A percentile compares a stretch with the other conserved stretches of the same genome.
phyloP scores from a whole-genome alignment of 2,797 vertebrate species.

The Gephyroberyx darwinii region DNA sequence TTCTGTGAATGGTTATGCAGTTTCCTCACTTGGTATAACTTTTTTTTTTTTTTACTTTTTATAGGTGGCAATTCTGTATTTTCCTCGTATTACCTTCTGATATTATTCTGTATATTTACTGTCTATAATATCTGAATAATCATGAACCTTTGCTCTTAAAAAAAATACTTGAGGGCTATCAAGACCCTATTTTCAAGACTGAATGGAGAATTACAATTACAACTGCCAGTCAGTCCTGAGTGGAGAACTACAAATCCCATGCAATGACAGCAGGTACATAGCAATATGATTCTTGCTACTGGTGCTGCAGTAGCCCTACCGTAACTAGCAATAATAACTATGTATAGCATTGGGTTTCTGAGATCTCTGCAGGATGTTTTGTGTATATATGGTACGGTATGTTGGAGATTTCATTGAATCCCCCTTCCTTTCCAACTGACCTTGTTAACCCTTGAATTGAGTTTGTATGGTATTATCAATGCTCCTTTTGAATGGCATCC shows the following conservation, averaged over 20 bases:
- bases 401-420: constrained; percentile 79
- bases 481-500: constrained; percentile 88
- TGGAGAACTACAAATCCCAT: constrained; percentile 76
- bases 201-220: constrained; percentile 72
- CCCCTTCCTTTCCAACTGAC: constrained; percentile 69
- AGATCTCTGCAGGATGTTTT: constrained; percentile 76
- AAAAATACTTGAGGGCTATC: constrained; percentile 52
- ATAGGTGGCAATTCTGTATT: constrained; percentile 83
- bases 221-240: constrained; percentile 57
- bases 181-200: constrained; percentile 57
- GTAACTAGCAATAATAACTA: constrained; percentile 84
- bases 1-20: constrained; percentile 83
- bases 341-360: constrained; percentile 79
- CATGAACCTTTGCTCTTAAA: constrained; percentile 74
- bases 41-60: constrained; percentile 79
- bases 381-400: constrained; percentile 79
- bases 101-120: constrained; percentile 83
- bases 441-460: constrained; percentile 82
- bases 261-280: constrained; percentile 77
- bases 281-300: constrained; percentile 80
- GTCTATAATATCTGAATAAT: constrained; percentile 81
- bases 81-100: constrained; percentile 80
- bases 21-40: constrained; percentile 75
- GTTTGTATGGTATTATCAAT: constrained; percentile 86
- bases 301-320: constrained; percentile 79